Evolutionary conservation across 2,888 invertebrate genomes (phyloP), one percentile per base, ranked within the genome.

Genomic region (Rhingia rostrata): DNA sequence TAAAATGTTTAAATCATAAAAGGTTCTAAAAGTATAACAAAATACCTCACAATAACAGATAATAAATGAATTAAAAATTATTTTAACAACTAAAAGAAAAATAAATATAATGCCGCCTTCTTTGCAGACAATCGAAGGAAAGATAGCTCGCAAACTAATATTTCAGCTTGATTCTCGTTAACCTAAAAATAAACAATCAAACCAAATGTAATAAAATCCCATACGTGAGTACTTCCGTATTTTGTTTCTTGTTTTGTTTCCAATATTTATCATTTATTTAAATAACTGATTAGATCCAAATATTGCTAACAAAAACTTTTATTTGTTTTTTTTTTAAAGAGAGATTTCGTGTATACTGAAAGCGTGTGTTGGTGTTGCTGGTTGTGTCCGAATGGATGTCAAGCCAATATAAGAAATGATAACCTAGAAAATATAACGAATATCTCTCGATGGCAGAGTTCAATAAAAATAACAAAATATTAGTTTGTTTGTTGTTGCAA

Each of bases 31-130:
- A 82, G 61, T 75, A 58, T 49, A 49, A 64, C 61, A 81, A 69
- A 63, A 77, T 69, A 74, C 74, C 67, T 73, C 79, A 79, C 69
- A 74, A 74, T 64, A 79, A 73, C 66, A 43, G 78, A 58, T 60
- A 67, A 43, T 7, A 60, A 60, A 70, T 49, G 37, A 54, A 32
- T 9, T 39, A 47, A n/a, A 53, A 32, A 75, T n/a, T 41, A 14
- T 32, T 14, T 54, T 54, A 43, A 56, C 10, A 47, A 39, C 12
- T 39, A 58, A 67, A 58, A 41, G 30, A 33, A 10, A 41, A 41
- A 30, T 12, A 30, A 51, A 60, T 35, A 22, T 22, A 32, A 4
- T 49, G 32, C 14, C 61, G 67, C 41, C 58, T 61, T 41, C 45
- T 39, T 49, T 39, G 60, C 43, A 49, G 51, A 22, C 47, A 66